Evolutionary conservation across 2,113 vertebrate genomes (phyloP).

Genomic region (Zapornia atra): DNA sequence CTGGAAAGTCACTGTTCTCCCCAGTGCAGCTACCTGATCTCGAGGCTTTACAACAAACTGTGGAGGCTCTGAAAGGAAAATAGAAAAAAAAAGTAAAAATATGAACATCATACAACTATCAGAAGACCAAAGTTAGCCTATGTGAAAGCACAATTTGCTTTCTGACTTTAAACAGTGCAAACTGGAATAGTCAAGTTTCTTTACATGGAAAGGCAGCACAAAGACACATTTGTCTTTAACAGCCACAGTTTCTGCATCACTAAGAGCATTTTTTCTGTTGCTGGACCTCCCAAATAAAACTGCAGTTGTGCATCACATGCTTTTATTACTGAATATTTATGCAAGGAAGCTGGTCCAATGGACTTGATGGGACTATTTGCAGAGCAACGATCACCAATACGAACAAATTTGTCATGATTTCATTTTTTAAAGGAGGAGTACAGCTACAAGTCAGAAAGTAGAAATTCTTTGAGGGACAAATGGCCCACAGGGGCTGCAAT

Average conservation of each 20-base stretch:
- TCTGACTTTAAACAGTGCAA: neutral
- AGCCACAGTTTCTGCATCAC: neutral
- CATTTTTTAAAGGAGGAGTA: neutral
- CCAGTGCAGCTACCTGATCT: slow-evolving; percentile 94
- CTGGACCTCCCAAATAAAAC: neutral
- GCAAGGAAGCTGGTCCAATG: neutral
- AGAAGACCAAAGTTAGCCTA: neutral
- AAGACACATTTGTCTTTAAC: neutral
- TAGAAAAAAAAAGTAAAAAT: neutral
- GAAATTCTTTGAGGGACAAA: neutral
- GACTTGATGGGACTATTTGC: neutral
- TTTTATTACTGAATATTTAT: neutral
- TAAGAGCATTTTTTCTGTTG: neutral
- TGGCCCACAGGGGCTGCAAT: neutral
- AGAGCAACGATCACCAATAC: neutral
- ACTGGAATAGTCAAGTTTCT: neutral
- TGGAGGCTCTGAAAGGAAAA: slow-evolving; percentile 86
- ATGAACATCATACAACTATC: neutral
- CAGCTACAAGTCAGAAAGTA: neutral
- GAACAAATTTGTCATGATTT: neutral
- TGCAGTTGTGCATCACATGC: neutral
- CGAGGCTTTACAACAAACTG: slow-evolving; percentile 94
- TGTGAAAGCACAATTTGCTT: neutral
- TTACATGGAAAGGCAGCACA: neutral
- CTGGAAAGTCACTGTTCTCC: slow-evolving; percentile 95